Percentiles rank a stretch among this genome's conserved stretches.
These are phyloP conservation scores for Anneissia japonica DNA, from an alignment of 35 echinoderm and acorn worm species.

Conservation along the genomic window DNA sequence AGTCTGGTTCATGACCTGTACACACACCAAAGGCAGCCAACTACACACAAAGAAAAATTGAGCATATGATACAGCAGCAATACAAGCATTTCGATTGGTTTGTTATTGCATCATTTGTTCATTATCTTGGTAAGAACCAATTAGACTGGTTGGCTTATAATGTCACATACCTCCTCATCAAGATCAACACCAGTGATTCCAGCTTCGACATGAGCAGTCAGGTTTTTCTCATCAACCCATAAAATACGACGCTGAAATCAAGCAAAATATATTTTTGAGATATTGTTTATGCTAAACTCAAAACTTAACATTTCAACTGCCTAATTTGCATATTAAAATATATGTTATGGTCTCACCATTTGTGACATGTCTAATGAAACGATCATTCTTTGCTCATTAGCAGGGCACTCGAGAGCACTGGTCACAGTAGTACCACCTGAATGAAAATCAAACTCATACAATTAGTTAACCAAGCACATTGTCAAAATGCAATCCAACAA, in stretches of 20 bases:
- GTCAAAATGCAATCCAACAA: no score
- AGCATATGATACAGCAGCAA: no score
- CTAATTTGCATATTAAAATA: no score
- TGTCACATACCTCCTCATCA: slow-evolving; percentile 62
- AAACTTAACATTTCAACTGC: no score
- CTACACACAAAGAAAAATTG: background rate
- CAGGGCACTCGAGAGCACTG: slow-evolving; percentile 71
- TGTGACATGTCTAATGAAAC: slow-evolving; percentile 95
- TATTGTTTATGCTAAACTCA: no score
- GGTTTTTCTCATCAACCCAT: slow-evolving; percentile 94
- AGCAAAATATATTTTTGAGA: background rate
- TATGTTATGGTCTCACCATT: slow-evolving; percentile 88
- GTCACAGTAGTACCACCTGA: slow-evolving; percentile 93
- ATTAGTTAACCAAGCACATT: no score
- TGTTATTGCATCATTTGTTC: no score
- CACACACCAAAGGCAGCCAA: slow-evolving; percentile 56
- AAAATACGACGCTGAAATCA: slow-evolving; percentile 60
- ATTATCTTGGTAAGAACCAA: no score
- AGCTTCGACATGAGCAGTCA: slow-evolving; percentile 85
- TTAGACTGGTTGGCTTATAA: background rate
- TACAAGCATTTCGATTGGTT: no score
- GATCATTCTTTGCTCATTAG: slow-evolving; percentile 82
- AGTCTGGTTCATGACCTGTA: slow-evolving; percentile 95
- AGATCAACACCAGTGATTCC: slow-evolving; percentile 90
- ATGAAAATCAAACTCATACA: no score